phyloP scores from a whole-genome alignment of 2,888 invertebrate genomes.

The Drosophila incognita region DNA sequence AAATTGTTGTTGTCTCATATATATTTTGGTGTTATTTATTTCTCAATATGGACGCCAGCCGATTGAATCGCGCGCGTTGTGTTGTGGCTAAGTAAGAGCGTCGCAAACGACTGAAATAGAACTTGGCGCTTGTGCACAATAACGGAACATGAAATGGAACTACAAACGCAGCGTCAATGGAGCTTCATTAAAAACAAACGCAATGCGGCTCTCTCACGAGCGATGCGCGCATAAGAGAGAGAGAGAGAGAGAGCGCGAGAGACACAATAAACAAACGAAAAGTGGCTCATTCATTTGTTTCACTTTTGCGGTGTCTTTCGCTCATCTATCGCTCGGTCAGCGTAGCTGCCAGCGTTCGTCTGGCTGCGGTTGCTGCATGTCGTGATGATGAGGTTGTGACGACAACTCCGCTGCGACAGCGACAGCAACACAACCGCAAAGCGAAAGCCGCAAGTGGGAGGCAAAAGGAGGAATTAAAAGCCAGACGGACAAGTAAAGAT shows the following conservation, averaged over 20 bases:
- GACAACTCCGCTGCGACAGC: slow-evolving; percentile 34
- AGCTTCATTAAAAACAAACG: slow-evolving; percentile 46
- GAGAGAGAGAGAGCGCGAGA: not conserved
- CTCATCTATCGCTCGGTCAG: slow-evolving; percentile 20
- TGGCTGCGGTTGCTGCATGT: slow-evolving; percentile 48
- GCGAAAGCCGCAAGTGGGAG: slow-evolving; percentile 75
- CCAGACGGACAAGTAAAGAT: slow-evolving; percentile 45
- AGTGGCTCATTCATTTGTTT: slow-evolving; percentile 45
- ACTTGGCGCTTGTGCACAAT: slow-evolving; percentile 44
- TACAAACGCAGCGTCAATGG: slow-evolving; percentile 48
- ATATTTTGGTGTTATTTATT: slow-evolving; percentile 53
- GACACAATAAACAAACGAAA: slow-evolving; percentile 41
- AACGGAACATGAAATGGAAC: slow-evolving; percentile 57
- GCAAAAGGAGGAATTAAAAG: slow-evolving; percentile 52
- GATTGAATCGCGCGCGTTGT: slow-evolving; percentile 39
- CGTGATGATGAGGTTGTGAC: slow-evolving; percentile 59
- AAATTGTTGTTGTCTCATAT: slow-evolving; percentile 48
- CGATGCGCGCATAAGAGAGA: slow-evolving; percentile 25
- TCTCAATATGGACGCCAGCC: slow-evolving; percentile 12
- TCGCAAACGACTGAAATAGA: slow-evolving; percentile 71
- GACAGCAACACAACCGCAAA: slow-evolving; percentile 55
- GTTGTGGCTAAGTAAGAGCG: slow-evolving; percentile 56
- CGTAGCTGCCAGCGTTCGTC: slow-evolving; percentile 32
- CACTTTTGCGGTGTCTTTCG: slow-evolving; percentile 12
- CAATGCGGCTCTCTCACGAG: slow-evolving; percentile 36